These are phyloP conservation scores for Neodiprion fabricii DNA, from an alignment of 1,140 invertebrate species.

Conservation along the genomic window DNA sequence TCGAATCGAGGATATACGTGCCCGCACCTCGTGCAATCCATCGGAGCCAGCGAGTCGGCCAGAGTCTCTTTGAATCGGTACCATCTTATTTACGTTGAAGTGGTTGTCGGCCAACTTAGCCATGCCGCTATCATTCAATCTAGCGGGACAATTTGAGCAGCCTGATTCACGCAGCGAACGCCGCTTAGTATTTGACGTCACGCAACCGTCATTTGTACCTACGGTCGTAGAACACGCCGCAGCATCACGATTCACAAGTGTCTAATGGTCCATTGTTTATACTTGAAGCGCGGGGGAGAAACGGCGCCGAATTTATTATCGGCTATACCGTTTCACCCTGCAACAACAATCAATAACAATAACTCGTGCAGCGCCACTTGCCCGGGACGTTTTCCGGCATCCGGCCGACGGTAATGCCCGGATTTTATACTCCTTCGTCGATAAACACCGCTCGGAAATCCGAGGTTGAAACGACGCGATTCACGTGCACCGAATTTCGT, in stretches of 20 bases:
- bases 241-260: slow-evolving; percentile 21
- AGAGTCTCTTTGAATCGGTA: background rate
- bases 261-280: slow-evolving; percentile 47
- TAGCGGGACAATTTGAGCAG: slow-evolving; percentile 53
- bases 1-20: background rate
- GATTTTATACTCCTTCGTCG: too few relatives aligned
- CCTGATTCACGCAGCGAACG: slow-evolving; percentile 54
- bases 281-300: slow-evolving; percentile 40
- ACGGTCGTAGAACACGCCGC: slow-evolving; percentile 38
- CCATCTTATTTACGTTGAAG: slow-evolving; percentile 52
- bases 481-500: too few relatives aligned
- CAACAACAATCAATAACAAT: slow-evolving; percentile 6
- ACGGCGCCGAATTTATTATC: background rate
- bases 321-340: background rate
- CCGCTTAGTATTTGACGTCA: slow-evolving; percentile 57
- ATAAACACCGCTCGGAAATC: too few relatives aligned
- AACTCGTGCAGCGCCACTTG: background rate
- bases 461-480: too few relatives aligned
- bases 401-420: too few relatives aligned
- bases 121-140: slow-evolving; percentile 51
- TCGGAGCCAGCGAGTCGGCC: background rate
- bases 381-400: too few relatives aligned
- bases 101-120: slow-evolving; percentile 55
- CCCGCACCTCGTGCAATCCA: too few relatives aligned
- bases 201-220: slow-evolving; percentile 37